Percentiles rank a stretch among this genome's conserved stretches.
These are phyloP conservation scores for Octonoba sinensis DNA, from an alignment of 2,888 invertebrate species.

Conservation along the genomic window DNA sequence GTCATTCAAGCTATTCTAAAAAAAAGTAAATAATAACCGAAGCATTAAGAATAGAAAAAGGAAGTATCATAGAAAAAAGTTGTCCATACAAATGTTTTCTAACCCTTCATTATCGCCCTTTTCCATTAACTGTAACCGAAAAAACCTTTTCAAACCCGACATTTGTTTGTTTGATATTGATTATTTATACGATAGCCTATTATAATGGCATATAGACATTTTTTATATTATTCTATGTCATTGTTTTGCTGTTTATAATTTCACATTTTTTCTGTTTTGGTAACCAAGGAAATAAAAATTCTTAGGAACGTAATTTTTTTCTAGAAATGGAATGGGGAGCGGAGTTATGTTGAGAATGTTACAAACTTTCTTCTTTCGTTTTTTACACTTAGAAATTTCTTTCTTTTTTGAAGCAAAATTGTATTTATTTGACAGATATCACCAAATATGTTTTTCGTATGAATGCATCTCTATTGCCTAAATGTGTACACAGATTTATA, in stretches of 20 bases:
- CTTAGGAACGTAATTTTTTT: constrained; percentile 13
- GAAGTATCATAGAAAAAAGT: constrained; percentile 16
- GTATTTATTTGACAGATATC: no score
- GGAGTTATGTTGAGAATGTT: no score
- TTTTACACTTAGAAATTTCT: no score
- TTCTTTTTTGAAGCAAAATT: no score
- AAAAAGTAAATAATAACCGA: neutral
- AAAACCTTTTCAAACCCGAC: constrained; percentile 16
- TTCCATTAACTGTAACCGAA: constrained; percentile 31
- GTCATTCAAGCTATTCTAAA: neutral
- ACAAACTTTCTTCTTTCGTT: no score
- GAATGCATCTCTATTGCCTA: no score
- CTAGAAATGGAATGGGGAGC: neutral
- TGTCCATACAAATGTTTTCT: constrained; percentile 32
- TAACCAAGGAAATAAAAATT: constrained; percentile 29
- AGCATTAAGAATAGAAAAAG: constrained; percentile 2
- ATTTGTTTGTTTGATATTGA: constrained; percentile 53
- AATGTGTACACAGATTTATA: no score
- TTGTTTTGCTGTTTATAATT: constrained; percentile 35
- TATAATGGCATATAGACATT: constrained; percentile 22
- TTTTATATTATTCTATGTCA: constrained; percentile 18
- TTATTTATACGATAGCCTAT: constrained; percentile 50
- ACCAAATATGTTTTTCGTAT: no score
- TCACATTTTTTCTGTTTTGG: constrained; percentile 40
- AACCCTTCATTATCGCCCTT: constrained; percentile 50